Evolutionary conservation across 1,140 invertebrate species (phyloP).

Genomic region (Belonocnema kinseyi): DNA sequence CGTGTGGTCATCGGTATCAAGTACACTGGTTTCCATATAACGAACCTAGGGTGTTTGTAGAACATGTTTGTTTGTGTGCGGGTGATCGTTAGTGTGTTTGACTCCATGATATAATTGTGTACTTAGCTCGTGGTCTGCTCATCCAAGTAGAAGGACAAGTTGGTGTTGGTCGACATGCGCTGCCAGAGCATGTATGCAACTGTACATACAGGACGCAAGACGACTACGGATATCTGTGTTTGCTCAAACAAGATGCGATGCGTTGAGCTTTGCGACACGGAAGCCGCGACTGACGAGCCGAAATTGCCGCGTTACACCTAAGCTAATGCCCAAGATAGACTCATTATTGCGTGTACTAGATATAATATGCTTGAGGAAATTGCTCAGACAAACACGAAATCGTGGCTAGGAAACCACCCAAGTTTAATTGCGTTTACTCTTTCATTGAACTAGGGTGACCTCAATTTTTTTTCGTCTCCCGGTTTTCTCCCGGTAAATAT

Average conservation of each 20-base stretch:
- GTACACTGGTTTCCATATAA: conserved; percentile 40
- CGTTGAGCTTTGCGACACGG: conserved; percentile 40
- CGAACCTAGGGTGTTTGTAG: conserved; percentile 34
- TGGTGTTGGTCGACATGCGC: conserved; percentile 32
- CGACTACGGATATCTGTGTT: conserved; percentile 52
- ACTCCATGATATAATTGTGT: conserved; percentile 63
- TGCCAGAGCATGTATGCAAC: background rate
- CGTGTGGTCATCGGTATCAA: background rate
- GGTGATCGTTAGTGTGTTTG: conserved; percentile 62
- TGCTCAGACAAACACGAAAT: background rate
- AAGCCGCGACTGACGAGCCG: conserved; percentile 28
- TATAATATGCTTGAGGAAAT: background rate
- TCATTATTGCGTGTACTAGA: background rate
- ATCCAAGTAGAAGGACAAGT: conserved; percentile 41
- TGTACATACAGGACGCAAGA: conserved; percentile 3
- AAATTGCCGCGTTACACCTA: conserved; percentile 22
- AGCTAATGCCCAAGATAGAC: conserved; percentile 20
- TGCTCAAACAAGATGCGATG: conserved; percentile 48
- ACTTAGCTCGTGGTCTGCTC: conserved; percentile 48
- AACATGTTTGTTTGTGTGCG: conserved; percentile 51
- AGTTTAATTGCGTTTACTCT: background rate
- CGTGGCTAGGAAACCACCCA: too few species aligned
- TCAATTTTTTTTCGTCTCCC: too few species aligned
- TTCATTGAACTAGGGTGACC: too few species aligned
- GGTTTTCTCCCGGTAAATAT: too few species aligned